Evolutionary conservation across 2,888 invertebrate genomes (phyloP), one percentile per base, ranked within the genome.

Genomic region (Protodeltote pygarga): DNA sequence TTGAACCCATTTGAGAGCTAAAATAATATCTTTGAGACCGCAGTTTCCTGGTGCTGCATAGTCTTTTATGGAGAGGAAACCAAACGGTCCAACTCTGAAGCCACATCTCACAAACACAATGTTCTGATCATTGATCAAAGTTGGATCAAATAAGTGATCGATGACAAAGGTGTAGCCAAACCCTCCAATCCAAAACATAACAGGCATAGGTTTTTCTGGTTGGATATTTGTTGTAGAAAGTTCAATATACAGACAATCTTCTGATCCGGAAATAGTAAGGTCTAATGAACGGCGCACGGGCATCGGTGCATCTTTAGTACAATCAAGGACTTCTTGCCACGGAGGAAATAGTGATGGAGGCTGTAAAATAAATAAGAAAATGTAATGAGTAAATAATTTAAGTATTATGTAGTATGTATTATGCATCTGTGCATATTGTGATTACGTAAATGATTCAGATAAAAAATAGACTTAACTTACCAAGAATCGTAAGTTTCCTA

Each of bases 121-220:
- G 41, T 77, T 73, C 63, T 87, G 71, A 29, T 84, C 71, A 9
- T 72, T 78, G 9, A 93, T 69, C 33, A 85, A 73, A 21, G 81
- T 75, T 24, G 91, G 79, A 41, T 92, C 91, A 41, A 80, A 81
- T 2, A 74, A 51, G 5, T 70, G 41, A 38, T 90, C 89, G 15
- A 82, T 50, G 23, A 73, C 73, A 27, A 54, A 66, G 11, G 77
- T 46, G 61, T 84, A 93, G 11, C 75, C 75, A 48, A 77, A 89
- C 19, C 87, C 83, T 44, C 92, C 91, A 32, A 93, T 85, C 87
- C 89, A 93, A 48, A 93, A 89, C 89, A 93, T 89, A 1, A 93
- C 93, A 14, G 93, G 91, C 52, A 85, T 63, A 3, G 75, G 81
- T 52, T 87, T 76, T 1, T 79, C 67, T 6, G 85, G 79, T 17